These are phyloP conservation scores for Drosophila bocki DNA, from an alignment of 1,140 invertebrate species.

Conservation along the genomic window DNA sequence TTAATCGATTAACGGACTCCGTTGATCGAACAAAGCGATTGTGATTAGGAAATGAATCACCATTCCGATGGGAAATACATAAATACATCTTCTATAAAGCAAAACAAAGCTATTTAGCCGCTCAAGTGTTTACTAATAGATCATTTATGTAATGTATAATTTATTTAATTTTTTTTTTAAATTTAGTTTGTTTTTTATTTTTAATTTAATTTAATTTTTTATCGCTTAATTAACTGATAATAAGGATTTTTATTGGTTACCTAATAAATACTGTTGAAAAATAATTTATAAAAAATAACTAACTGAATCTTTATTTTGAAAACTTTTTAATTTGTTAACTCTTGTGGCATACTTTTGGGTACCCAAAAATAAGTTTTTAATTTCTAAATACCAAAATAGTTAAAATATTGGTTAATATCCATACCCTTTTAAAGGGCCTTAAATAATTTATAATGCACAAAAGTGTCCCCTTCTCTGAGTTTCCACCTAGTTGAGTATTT, in stretches of 20 bases:
- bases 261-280: too few relatives aligned
- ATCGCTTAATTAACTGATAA: neutral
- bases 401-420: neutral
- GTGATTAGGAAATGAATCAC: conserved; percentile 18
- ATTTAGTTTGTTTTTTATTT: too few relatives aligned
- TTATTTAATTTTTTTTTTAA: neutral
- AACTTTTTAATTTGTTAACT: neutral
- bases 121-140: neutral
- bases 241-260: too few relatives aligned
- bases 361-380: neutral
- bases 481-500: conserved; percentile 16
- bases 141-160: neutral
- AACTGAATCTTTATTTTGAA: too few relatives aligned
- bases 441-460: neutral
- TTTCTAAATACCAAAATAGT: neutral
- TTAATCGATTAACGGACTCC: conserved; percentile 17
- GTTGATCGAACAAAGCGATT: neutral
- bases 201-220: neutral
- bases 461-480: neutral
- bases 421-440: neutral
- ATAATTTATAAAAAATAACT: too few relatives aligned
- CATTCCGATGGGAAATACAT: neutral
- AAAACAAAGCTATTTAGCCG: neutral
- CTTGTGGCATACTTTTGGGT: neutral
- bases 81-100: neutral